A percentile compares a stretch with the other conserved stretches of the same genome.
Conservation (phyloP, 2,888 invertebrate species). For the Heliconius sara region DNA sequence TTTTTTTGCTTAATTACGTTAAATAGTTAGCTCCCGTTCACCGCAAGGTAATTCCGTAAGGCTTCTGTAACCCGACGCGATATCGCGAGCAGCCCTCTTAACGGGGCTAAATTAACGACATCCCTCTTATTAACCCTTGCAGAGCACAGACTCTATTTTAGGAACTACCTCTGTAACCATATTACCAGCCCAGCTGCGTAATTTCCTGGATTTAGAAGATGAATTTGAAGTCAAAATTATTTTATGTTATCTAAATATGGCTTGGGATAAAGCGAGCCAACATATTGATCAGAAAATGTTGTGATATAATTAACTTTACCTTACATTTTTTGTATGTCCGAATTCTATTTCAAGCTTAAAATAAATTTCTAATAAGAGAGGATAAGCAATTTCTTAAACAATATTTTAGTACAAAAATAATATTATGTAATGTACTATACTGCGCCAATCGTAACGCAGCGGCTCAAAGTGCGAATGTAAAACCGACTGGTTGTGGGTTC, state of each 20-base stretch:
- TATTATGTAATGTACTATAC: too few species aligned
- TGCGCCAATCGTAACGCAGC: too few species aligned
- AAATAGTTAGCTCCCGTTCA: conserved; percentile 71
- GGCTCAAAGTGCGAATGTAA: too few species aligned
- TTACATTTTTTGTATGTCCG: too few species aligned
- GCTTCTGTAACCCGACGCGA: conserved; percentile 67
- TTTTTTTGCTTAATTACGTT: conserved; percentile 70
- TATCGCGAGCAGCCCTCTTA: conserved; percentile 59
- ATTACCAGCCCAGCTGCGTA: conserved; percentile 53
- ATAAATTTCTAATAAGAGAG: neutral
- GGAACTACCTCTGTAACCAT: conserved; percentile 63
- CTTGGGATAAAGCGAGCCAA: neutral
- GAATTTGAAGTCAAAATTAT: conserved; percentile 26
- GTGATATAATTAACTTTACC: too few species aligned
- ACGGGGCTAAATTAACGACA: conserved; percentile 71
- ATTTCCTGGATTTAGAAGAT: conserved; percentile 44
- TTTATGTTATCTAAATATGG: neutral
- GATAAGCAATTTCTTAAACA: neutral
- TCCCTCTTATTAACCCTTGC: conserved; percentile 76
- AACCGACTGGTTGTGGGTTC: too few species aligned
- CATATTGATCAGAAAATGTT: neutral
- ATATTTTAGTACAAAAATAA: too few species aligned
- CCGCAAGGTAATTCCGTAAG: conserved; percentile 67
- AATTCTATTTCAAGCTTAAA: neutral
- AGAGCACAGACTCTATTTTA: conserved; percentile 63